Conservation (phyloP, 2,113 vertebrate species). For the Leucoraja erinaceus region DNA sequence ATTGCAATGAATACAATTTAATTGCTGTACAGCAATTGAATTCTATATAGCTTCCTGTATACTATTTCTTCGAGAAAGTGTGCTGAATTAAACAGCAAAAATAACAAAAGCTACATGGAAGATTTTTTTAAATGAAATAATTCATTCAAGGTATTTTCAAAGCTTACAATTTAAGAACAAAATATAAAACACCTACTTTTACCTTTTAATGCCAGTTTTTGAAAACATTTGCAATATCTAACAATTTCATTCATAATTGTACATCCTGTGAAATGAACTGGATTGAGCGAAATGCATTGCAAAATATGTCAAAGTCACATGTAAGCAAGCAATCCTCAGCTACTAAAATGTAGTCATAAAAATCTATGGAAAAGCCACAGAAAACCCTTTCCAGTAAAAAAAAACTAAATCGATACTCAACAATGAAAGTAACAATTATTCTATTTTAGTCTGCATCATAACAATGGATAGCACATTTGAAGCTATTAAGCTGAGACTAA, state of each 20-base stretch:
- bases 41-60: background rate
- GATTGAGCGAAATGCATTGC: background rate
- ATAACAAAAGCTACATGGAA: too few species aligned
- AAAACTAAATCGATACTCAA: background rate
- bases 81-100: background rate
- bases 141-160: too few species aligned
- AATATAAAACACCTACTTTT: too few species aligned
- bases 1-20: background rate
- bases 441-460: background rate
- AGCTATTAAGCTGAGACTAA: constrained; percentile 22
- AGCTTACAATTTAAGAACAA: too few species aligned
- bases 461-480: background rate
- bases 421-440: background rate
- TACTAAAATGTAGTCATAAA: background rate
- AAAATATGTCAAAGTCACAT: background rate
- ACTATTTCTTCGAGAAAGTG: background rate
- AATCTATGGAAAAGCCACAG: background rate
- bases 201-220: background rate
- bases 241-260: background rate
- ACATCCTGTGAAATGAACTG: background rate
- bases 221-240: background rate
- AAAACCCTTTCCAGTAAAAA: background rate
- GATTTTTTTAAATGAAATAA: too few species aligned
- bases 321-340: background rate
- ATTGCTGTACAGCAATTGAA: background rate